Conservation (phyloP, 2,113 vertebrate genomes). For the pig (Sus scrofa) region DNA sequence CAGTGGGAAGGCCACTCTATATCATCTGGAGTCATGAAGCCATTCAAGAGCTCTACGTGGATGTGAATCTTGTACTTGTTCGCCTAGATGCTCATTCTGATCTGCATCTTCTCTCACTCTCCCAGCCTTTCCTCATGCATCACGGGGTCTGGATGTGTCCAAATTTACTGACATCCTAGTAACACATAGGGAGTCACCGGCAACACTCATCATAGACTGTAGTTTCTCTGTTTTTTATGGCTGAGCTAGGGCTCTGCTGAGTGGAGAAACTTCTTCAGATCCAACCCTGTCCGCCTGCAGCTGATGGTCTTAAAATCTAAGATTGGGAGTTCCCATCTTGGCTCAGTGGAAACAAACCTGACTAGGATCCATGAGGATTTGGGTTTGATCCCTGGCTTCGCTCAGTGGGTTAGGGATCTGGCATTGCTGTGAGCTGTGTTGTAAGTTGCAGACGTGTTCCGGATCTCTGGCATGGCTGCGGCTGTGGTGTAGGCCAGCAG, state of each 20-base stretch:
- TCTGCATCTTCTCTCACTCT: background rate
- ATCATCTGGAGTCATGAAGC: constrained; percentile 16
- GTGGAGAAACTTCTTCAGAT: background rate
- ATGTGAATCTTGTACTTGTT: background rate
- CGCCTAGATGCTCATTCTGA: background rate
- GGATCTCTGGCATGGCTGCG: too few species aligned
- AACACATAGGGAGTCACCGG: background rate
- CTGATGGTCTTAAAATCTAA: background rate
- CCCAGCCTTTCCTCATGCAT: background rate
- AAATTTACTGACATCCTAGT: background rate
- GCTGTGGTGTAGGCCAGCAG: too few species aligned
- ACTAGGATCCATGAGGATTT: too few species aligned
- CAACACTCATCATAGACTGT: background rate
- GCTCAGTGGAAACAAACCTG: too few species aligned
- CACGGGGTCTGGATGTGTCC: background rate
- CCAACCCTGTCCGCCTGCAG: background rate
- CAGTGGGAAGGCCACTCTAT: too few species aligned
- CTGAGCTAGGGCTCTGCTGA: background rate
- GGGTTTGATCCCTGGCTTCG: too few species aligned
- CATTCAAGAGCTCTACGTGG: background rate
- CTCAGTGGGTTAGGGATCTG: too few species aligned
- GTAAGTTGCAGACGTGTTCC: too few species aligned
- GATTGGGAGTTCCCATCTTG: too few species aligned
- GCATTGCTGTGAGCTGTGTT: too few species aligned
- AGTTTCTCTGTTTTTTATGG: background rate